Evolutionary conservation across 2,888 invertebrate genomes (phyloP), one percentile per base, ranked within the genome.

Genomic region (Phorcus lineatus): DNA sequence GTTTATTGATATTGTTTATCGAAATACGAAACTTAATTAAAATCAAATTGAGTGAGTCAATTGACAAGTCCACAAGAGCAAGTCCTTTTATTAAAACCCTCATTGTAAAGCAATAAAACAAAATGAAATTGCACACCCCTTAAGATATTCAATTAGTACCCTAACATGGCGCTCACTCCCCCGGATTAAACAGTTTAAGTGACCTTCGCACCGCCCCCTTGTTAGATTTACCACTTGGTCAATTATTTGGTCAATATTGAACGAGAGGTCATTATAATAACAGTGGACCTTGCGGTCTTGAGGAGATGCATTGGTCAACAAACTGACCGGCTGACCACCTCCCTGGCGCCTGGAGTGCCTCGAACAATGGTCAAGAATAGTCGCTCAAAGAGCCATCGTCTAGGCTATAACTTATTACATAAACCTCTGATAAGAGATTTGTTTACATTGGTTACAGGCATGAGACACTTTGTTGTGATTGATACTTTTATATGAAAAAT

Each of bases 191-290:
- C 31, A 70, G 31, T 36, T 40, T 36, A 36, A 36, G 40, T 70
- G 70, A 70, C 70, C 70, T 70, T 36, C 36, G 17, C 17, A 28
- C 70, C 70, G 70, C 70, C 70, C 70, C 28, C 70, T 70, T 36
- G 70, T 70, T 70, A 70, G 70, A 11, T 36, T 28, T n/a, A 70
- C 31, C 70, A 36, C 70, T 70, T 40, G 28, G 70, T 36, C 31
- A 31, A 70, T 70, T 70, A n/a, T 17, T 13, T 40, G 19, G 70
- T 40, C 70, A 70, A 70, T 70, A 70, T 70, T 70, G 16, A 24
- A 36, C 70, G 11, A 31, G 19, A 40, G 70, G 31, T 31, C 70
- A 70, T 31, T 70, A 40, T 40, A 70, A 70, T 70, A 40, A 70
- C 70, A 70, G 70, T 36, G n/a, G 31, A n/a, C n/a, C 19, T 28